A percentile compares a stretch with the other conserved stretches of the same genome.
These are phyloP conservation scores for Caenorhabditis latens DNA, from an alignment of 1,140 invertebrate genomes.

Conservation along the genomic window DNA sequence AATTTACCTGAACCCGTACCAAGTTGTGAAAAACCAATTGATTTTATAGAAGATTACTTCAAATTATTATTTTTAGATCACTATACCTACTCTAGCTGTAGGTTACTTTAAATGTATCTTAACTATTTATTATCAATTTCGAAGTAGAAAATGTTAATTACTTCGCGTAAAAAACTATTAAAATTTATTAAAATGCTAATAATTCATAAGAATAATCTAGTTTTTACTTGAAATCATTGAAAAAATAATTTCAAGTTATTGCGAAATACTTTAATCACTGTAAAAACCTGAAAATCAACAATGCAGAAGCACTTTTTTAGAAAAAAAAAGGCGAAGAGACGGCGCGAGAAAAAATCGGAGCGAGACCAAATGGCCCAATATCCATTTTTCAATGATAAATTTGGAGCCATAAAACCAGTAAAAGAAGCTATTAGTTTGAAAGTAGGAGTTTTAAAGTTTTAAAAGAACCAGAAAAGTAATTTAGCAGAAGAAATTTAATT, in stretches of 20 bases:
- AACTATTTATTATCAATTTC: too few species aligned
- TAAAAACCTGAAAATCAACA: conserved; percentile 9
- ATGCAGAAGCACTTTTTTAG: neutral
- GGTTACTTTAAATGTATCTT: too few species aligned
- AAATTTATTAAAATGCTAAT: too few species aligned
- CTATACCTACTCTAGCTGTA: too few species aligned
- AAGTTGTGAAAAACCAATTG: too few species aligned
- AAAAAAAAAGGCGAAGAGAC: neutral
- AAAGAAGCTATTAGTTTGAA: neutral
- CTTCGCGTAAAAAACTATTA: too few species aligned
- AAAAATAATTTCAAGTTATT: conserved; percentile 32
- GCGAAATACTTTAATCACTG: neutral
- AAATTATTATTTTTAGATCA: too few species aligned
- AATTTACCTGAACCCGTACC: too few species aligned
- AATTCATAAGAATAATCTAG: too few species aligned
- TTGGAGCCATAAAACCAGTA: neutral
- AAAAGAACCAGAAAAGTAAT: neutral
- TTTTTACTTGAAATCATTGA: neutral
- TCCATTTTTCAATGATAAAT: neutral
- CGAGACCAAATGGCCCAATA: neutral
- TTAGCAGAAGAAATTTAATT: neutral
- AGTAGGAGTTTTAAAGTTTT: neutral
- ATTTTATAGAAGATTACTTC: too few species aligned
- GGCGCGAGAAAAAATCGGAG: neutral
- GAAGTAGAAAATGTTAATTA: too few species aligned